Evolutionary conservation across 2,797 vertebrate genomes (phyloP).

Genomic region (Chiloscyllium punctatum): DNA sequence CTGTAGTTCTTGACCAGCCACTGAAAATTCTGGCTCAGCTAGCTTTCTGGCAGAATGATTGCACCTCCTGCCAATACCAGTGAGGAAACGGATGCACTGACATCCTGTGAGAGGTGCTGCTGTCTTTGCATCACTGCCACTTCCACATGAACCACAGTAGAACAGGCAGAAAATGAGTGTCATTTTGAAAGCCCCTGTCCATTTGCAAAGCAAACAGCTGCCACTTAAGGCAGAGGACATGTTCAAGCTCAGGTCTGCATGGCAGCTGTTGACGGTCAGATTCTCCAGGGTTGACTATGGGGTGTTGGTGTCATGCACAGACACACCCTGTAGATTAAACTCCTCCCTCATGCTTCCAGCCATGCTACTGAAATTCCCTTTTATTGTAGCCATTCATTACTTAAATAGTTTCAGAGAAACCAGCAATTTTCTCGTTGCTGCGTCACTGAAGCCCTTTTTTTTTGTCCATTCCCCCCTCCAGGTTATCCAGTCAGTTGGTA

Average conservation of each 20-base stretch:
- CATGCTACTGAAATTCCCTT: background rate
- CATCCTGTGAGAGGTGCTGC: background rate
- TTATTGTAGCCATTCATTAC: background rate
- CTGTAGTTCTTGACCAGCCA: background rate
- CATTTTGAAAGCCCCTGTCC: background rate
- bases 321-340: background rate
- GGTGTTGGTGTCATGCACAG: background rate
- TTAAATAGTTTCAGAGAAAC: background rate
- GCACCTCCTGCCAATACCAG: no score
- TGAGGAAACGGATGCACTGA: constrained; percentile 1
- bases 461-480: background rate
- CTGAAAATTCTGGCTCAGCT: background rate
- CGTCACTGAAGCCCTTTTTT: background rate
- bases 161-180: background rate
- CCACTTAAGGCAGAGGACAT: background rate
- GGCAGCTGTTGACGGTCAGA: background rate
- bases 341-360: background rate
- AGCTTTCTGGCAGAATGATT: background rate
- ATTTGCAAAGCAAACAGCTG: background rate
- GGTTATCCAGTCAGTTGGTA: background rate
- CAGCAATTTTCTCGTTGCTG: background rate
- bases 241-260: background rate
- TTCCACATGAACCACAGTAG: background rate
- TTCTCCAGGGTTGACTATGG: background rate
- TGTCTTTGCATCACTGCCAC: background rate